phyloP scores from a whole-genome alignment of 2,113 vertebrate species.

The Neolamprologus kungweensis region DNA sequence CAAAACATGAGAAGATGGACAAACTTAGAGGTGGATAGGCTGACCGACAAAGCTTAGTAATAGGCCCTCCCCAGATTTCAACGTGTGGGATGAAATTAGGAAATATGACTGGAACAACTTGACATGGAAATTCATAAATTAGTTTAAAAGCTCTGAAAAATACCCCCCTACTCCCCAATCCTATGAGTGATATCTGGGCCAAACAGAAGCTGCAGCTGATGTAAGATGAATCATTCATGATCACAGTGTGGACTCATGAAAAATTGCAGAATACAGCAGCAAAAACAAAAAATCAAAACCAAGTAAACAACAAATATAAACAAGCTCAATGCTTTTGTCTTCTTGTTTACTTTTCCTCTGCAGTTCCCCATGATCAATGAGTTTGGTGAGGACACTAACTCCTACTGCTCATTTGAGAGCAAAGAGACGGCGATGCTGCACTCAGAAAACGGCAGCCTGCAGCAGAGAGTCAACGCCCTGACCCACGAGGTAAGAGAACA shows the following conservation, averaged over 20 bases:
- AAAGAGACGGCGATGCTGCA: constrained; percentile 89
- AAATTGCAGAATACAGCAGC: neutral
- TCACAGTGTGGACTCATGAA: constrained; percentile 9
- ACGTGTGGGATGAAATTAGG: neutral
- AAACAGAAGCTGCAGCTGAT: neutral
- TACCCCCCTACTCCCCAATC: neutral
- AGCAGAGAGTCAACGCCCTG: constrained; percentile 89
- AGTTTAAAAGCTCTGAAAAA: neutral
- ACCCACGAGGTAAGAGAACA: constrained; percentile 82
- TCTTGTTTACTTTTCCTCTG: neutral
- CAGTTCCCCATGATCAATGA: constrained; percentile 91
- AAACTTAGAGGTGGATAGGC: neutral
- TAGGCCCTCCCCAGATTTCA: neutral
- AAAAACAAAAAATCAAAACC: neutral
- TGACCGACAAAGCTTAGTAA: neutral
- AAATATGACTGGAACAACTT: neutral
- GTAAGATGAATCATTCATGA: constrained; percentile 38
- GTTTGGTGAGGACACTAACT: constrained; percentile 84
- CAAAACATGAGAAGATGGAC: neutral
- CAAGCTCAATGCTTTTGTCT: neutral
- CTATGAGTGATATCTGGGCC: constrained; percentile 26
- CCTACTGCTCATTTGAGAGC: constrained; percentile 81
- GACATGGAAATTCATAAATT: neutral
- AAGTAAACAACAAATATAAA: neutral
- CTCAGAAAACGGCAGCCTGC: constrained; percentile 87